Evolutionary conservation across 2,113 vertebrate species (phyloP), one percentile per base, ranked within the genome.

Genomic region (Ctenodactylus gundi): DNA sequence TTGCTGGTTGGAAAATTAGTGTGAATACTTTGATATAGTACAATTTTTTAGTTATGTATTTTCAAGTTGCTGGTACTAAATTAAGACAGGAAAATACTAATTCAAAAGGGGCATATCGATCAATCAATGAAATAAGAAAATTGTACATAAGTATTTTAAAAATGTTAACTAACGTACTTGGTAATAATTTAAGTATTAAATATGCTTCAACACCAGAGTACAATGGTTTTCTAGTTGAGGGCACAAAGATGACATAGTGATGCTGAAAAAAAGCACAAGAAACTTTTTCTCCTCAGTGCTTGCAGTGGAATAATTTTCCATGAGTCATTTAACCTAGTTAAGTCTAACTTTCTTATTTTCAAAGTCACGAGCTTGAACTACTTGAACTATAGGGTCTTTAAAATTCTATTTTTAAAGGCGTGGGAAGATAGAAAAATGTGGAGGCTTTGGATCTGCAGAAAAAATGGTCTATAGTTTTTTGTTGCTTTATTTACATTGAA

Each of bases 121-220:
- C 58, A 72, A 9, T 60, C 55, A 92, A 84, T 36, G 15, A 89
- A 53, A 77, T 41, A 41, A 60, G 53, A 77, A 96, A 85, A 64
- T 51, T 78, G 25, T 78, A 75, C 13, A 44, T 14, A 21, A 23
- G 31, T 87, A 34, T 68, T 73, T 89, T 73, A 5, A 58, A 75
- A 68, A 46, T 73, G 29, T 92, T 82, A 81, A 34, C 68, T 90
- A 92, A 90, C 90, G 73, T 31, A 44, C 12, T 65, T 90, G 53
- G 65, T 85, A 46, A 76, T 60, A 76, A 36, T 73, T 58, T n/a
- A 15, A 55, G n/a, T 46, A 49, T 72, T 46, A 58, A 60, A 68
- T 86, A 21, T 83, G 7, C 21, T 23, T 17, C 36, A 75, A 46
- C 51, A 15, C 3, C 75, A 62, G 53, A 73, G 31, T 85, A 68